phyloP scores from a whole-genome alignment of 2,113 vertebrate species.

The Nothocercus julius region DNA sequence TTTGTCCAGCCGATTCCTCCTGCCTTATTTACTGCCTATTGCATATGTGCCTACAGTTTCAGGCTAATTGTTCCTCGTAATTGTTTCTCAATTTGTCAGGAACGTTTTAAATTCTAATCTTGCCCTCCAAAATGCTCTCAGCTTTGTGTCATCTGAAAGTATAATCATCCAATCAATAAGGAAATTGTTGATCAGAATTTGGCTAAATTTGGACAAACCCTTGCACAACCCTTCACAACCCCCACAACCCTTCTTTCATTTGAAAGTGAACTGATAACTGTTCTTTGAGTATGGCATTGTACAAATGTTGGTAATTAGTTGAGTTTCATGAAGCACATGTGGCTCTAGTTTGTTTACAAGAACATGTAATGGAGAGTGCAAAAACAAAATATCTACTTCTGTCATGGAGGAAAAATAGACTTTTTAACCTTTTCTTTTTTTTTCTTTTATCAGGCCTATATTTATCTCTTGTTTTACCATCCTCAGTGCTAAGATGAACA shows the following conservation, averaged over 20 bases:
- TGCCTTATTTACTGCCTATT: background rate
- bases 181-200: fast-evolving
- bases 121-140: background rate
- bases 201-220: background rate
- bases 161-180: background rate
- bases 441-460: no score
- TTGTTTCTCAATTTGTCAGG: background rate
- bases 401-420: background rate
- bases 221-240: background rate
- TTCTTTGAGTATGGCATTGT: background rate
- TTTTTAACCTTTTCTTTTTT: no score
- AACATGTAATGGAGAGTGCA: background rate
- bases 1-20: background rate
- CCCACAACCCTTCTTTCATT: background rate
- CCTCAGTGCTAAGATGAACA: no score
- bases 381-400: background rate
- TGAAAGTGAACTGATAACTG: background rate
- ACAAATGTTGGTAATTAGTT: background rate
- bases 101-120: background rate
- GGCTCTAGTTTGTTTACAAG: background rate
- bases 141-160: background rate
- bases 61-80: background rate
- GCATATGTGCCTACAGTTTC: background rate
- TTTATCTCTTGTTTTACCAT: no score
- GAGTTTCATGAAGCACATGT: background rate